Evolutionary conservation across 1,140 invertebrate species (phyloP), one percentile per base, ranked within the genome.

Genomic region (Heliconius hewitsoni): DNA sequence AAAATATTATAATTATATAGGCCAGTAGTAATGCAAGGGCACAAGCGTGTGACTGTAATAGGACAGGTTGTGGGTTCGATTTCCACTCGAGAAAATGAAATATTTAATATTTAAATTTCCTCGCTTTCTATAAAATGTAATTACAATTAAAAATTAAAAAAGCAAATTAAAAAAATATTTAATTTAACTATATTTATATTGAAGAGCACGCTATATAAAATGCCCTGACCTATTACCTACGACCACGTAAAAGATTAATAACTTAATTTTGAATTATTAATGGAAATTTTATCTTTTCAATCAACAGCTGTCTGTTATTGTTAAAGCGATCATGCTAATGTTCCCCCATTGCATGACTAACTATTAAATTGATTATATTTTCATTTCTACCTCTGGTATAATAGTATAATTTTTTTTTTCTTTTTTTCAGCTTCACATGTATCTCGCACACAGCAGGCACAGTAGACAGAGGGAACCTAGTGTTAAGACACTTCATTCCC

Each of bases 271-370:
- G 23, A 66, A 66, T 66, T 30, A 66, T 30, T 13, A 66, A 66
- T 66, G 60, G 60, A 66, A 66, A 30, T 66, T 66, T 66, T 66
- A 66, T 66, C 60, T 30, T 30, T 66, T 66, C 27, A 66, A 66
- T 66, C 60, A 66, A 30, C 60, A 66, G 23, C 60, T 66, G 60
- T 66, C 60, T 11, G 60, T 66, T 66, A 66, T 66, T 66, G 60
- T 66, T 66, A 66, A 66, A 30, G 27, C 13, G 27, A 16, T 66
- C 60, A 66, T 13, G 60, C 27, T 66, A 16, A 30, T 6, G 30
- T 30, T 30, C 23, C 60, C 60, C 60, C 11, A 66, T 66, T 16
- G 60, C 60, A 66, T 66, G 60, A 66, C 60, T 66, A 6, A 30
- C 60, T 27, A 66, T 30, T 23, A n/a, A 66, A 66, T 66, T 66